phyloP scores from a whole-genome alignment of 2,113 vertebrate genomes.

The Fulica atra region DNA sequence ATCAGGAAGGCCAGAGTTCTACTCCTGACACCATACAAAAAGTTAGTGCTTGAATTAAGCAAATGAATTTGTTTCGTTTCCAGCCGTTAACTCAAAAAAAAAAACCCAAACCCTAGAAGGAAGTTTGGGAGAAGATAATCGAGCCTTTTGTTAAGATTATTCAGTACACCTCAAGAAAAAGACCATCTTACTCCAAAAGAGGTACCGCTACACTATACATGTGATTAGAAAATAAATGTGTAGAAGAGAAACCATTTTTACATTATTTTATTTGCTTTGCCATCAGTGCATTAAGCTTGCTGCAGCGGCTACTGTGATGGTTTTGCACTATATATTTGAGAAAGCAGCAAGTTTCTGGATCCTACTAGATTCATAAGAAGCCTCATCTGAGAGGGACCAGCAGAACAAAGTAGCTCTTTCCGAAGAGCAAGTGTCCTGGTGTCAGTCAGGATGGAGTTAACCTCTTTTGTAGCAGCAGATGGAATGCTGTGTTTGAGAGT shows the following conservation, averaged over 20 bases:
- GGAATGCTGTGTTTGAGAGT: too few relatives aligned
- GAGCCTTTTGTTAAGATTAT: not conserved
- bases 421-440: not conserved
- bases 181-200: not conserved
- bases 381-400: not conserved
- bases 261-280: not conserved
- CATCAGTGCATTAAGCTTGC: not conserved
- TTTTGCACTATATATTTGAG: not conserved
- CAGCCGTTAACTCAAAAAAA: not conserved
- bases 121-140: not conserved
- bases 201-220: not conserved
- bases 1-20: not conserved
- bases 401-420: not conserved
- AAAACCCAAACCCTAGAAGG: not conserved
- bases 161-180: not conserved
- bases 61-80: not conserved
- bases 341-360: not conserved
- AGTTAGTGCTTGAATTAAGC: not conserved
- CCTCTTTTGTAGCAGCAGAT: too few relatives aligned
- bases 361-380: not conserved
- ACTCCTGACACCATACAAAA: not conserved
- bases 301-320: not conserved
- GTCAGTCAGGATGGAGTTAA: too few relatives aligned
- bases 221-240: accelerated
- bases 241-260: not conserved